These are phyloP conservation scores for Eudasyphora cyanicolor DNA, from an alignment of 2,888 invertebrate genomes.

Conservation along the genomic window DNA sequence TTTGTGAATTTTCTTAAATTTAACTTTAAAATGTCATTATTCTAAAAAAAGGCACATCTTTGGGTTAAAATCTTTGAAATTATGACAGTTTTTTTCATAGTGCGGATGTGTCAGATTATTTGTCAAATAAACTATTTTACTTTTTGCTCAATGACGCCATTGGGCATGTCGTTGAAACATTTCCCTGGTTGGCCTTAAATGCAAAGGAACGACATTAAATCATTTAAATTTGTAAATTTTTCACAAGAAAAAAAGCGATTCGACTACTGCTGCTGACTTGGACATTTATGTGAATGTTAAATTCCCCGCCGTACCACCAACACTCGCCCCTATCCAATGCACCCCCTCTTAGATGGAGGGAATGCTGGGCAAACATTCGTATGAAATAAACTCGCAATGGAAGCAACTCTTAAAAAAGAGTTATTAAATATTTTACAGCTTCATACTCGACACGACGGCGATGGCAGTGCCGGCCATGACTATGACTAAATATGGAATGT, in stretches of 20 bases:
- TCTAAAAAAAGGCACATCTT: neutral
- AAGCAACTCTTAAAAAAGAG: constrained; percentile 11
- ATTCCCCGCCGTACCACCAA: neutral
- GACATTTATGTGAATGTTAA: constrained; percentile 25
- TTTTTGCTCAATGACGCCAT: neutral
- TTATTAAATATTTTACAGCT: constrained; percentile 61
- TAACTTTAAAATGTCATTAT: neutral
- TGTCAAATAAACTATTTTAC: too few species aligned
- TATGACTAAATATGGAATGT: constrained; percentile 17
- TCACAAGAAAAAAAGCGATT: too few species aligned
- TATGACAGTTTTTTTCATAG: too few species aligned
- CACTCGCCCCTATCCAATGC: neutral
- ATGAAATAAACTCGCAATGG: constrained; percentile 9
- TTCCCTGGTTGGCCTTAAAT: too few species aligned
- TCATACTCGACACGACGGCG: constrained; percentile 5
- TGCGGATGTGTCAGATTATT: too few species aligned
- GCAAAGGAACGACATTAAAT: neutral
- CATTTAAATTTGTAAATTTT: constrained; percentile 18
- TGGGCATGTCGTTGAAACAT: neutral
- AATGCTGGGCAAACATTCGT: neutral
- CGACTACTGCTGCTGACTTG: neutral
- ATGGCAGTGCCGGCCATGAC: neutral
- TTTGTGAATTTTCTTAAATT: too few species aligned
- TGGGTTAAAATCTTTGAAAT: neutral
- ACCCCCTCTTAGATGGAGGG: neutral